A percentile compares a stretch with the other conserved stretches of the same genome.
These are phyloP conservation scores for Macaria notata DNA, from an alignment of 2,888 invertebrate genomes.

Conservation along the genomic window DNA sequence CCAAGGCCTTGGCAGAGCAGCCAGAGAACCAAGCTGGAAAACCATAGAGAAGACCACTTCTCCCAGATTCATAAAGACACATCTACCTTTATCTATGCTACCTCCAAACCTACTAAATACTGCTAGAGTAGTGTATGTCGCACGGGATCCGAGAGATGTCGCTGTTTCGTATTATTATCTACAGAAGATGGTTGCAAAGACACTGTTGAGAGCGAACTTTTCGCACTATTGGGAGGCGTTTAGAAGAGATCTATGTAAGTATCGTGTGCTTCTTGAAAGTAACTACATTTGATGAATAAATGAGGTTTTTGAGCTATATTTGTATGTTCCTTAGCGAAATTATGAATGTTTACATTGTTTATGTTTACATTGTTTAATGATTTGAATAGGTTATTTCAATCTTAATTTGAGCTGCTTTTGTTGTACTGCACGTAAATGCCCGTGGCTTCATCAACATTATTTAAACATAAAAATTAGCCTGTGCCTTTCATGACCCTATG, in stretches of 20 bases:
- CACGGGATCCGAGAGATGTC: conserved; percentile 88
- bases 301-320: too few relatives aligned
- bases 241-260: conserved; percentile 81
- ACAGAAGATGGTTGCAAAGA: conserved; percentile 77
- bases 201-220: conserved; percentile 78
- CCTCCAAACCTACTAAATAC: conserved; percentile 71
- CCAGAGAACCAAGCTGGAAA: conserved; percentile 59
- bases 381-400: too few relatives aligned
- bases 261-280: not conserved
- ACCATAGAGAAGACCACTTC: conserved; percentile 61
- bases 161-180: conserved; percentile 87
- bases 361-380: too few relatives aligned
- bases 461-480: too few relatives aligned
- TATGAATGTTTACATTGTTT: too few relatives aligned
- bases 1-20: conserved; percentile 66
- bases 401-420: too few relatives aligned
- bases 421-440: too few relatives aligned
- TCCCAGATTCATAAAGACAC: conserved; percentile 85
- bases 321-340: too few relatives aligned
- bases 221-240: conserved; percentile 84
- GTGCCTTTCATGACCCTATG: too few relatives aligned
- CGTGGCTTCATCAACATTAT: too few relatives aligned
- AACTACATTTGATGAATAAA: too few relatives aligned
- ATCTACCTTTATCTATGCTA: conserved; percentile 83
- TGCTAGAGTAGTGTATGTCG: conserved; percentile 85